phyloP scores from a whole-genome alignment of 2,797 vertebrate species.

The Poeciliopsis infans region DNA sequence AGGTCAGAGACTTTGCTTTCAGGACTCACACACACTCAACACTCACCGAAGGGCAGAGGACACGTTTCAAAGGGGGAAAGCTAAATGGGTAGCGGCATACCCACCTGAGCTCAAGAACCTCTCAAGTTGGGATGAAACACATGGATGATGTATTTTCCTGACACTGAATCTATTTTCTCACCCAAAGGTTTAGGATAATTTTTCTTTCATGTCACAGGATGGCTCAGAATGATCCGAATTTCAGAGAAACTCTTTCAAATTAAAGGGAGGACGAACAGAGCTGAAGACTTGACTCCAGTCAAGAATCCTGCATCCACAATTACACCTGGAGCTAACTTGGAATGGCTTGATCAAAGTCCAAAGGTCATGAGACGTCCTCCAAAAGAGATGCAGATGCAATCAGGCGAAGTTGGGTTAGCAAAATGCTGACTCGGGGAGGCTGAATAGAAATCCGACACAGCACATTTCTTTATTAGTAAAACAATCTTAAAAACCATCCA shows the following conservation, averaged over 20 bases:
- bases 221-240: not conserved
- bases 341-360: not conserved
- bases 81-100: conserved; percentile 11
- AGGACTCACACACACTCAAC: conserved; percentile 32
- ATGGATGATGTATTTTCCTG: not conserved
- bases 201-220: not conserved
- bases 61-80: conserved; percentile 13
- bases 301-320: not conserved
- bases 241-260: not conserved
- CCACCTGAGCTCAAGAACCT: conserved; percentile 16
- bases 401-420: not conserved
- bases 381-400: not conserved
- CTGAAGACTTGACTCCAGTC: not conserved
- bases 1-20: conserved; percentile 35
- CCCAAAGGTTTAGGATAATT: not conserved
- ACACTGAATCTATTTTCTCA: not conserved
- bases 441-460: not conserved
- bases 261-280: not conserved
- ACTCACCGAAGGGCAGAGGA: conserved; percentile 16
- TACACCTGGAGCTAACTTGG: not conserved
- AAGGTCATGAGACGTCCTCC: not conserved
- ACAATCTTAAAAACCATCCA: not conserved
- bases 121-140: conserved; percentile 8
- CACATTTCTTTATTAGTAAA: not conserved
- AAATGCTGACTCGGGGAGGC: not conserved